Evolutionary conservation across 2,113 vertebrate species (phyloP).

Genomic region (Hypanus sabinus): DNA sequence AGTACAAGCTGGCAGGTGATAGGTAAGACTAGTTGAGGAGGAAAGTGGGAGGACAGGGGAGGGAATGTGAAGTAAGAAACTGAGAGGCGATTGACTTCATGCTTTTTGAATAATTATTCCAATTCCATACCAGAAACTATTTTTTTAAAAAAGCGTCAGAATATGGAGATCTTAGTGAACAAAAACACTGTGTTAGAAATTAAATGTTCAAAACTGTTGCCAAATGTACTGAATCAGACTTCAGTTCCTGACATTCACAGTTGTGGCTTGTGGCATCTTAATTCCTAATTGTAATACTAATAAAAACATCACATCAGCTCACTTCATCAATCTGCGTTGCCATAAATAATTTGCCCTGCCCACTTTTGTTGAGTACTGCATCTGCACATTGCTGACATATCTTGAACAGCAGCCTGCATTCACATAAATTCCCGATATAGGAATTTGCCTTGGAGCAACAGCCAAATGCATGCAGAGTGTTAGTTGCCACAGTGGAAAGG

Average conservation of each 20-base stretch:
- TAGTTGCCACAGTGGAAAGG: neutral
- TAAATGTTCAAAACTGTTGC: constrained; percentile 17
- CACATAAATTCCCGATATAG: neutral
- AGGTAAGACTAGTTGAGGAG: too few relatives aligned
- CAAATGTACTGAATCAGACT: neutral
- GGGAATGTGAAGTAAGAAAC: too few relatives aligned
- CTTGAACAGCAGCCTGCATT: neutral
- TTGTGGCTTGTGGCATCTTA: neutral
- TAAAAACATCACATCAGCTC: neutral
- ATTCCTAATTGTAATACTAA: constrained; percentile 17
- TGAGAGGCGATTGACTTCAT: too few relatives aligned
- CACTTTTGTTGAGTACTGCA: neutral
- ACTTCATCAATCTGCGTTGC: constrained; percentile 11
- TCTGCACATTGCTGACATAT: neutral
- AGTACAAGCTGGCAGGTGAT: too few relatives aligned
- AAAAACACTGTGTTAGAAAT: constrained; percentile 30
- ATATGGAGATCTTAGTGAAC: neutral
- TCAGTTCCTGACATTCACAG: constrained; percentile 15
- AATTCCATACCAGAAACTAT: neutral
- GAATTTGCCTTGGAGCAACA: neutral
- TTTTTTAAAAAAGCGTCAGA: neutral
- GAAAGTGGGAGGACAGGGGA: too few relatives aligned
- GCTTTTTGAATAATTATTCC: neutral
- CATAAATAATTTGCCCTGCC: neutral
- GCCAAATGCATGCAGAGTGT: neutral